Evolutionary conservation across 2,888 invertebrate species (phyloP), one percentile per base, ranked within the genome.

Genomic region (Xestia sexstrigata): DNA sequence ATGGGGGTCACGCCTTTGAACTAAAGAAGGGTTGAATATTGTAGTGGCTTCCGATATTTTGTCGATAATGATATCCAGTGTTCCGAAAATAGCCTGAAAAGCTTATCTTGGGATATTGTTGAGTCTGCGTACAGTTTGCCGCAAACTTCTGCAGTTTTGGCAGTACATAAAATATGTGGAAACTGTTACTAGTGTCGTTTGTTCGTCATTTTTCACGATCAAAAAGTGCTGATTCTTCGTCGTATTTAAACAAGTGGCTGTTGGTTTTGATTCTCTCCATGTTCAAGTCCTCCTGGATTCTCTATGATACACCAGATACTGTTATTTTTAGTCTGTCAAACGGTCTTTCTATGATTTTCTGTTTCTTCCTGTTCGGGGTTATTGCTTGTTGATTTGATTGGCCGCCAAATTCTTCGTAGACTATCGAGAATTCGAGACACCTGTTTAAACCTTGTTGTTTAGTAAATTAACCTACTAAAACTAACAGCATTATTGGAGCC

Each of bases 1-100:
- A 74, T 39, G 26, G 11, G 23, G 60, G 49, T 58, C 78, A 66
- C 65, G 45, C 45, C 60, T 81, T 74, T 67, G 75, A 39, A 62
- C 52, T 47, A 1, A 49, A 39, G 30, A 70, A 78, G 60, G 75
- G 52, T 67, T 62, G 66, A 30, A 81, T 67, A 62, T 45, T 52
- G 30, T 63, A 20, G 45, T 7, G 5, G 49, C 17, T n/a, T 65
- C 42, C 23, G 26, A 26, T 5, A n/a, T 78, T 42, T 9, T 62
- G 17, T 42, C n/a, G 42, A 60, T 69, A 70, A 45, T 52, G 35
- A 52, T 70, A 30, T 62, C 60, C 42, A 42, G 11, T 1, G 30
- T 62, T 5, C 23, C 1, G 39, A 58, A 39, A 77, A 47, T 47
- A 55, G 20, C 6, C 8, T n/a, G 9, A 17, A 30, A 42, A 55